These are phyloP conservation scores for Anniella stebbinsi DNA, from an alignment of 2,797 vertebrate genomes.

Conservation along the genomic window DNA sequence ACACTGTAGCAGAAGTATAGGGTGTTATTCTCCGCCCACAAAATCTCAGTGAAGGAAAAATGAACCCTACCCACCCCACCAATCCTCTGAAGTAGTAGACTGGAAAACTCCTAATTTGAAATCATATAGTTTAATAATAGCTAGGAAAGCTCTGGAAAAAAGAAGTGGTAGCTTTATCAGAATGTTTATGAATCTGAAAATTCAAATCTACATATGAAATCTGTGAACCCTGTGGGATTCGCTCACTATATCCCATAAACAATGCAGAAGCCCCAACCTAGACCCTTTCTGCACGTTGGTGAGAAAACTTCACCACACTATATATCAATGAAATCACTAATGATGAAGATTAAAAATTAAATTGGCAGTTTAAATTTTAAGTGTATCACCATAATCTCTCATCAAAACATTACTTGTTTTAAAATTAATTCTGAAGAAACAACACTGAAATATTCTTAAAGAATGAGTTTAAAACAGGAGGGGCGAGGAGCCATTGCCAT, in stretches of 20 bases:
- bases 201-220: neutral
- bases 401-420: neutral
- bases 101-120: neutral
- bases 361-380: neutral
- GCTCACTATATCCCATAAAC: neutral
- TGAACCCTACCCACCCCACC: no score
- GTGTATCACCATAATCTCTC: neutral
- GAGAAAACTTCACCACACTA: neutral
- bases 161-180: neutral
- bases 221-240: neutral
- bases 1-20: no score
- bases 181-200: no score
- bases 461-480: neutral
- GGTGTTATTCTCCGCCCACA: neutral
- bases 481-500: conserved; percentile 7
- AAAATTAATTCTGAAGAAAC: neutral
- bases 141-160: neutral
- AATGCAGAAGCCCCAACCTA: neutral
- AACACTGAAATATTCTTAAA: neutral
- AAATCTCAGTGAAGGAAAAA: neutral
- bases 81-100: no score
- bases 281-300: neutral
- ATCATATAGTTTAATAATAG: neutral
- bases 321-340: neutral
- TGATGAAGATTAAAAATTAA: neutral